Base-by-base conservation (phyloP, 2,797 vertebrate genomes). In the Clangula hyemalis region DNA sequence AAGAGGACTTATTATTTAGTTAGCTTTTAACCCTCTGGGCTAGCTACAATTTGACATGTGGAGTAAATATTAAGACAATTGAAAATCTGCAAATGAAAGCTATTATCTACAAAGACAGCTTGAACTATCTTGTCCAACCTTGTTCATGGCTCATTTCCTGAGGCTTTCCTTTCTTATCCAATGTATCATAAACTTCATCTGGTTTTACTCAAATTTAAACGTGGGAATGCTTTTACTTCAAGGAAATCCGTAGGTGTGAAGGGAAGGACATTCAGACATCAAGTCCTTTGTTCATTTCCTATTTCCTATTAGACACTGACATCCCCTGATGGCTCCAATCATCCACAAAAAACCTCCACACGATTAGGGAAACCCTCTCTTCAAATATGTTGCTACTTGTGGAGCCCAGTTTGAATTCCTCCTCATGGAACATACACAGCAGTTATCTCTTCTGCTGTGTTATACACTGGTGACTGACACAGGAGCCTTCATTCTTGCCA, bases 391-490 rank as follows among this genome's bases (percentile, higher is more conserved):
- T 85, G 43, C 36, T 92, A 11, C 84, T 93, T 80, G 77, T 82
- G 39, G 22, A 87, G 39, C 36, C 39, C 53, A 64, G 36, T 53
- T 89, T 75, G 43, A 70, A 41, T 54, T 65, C 53, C 15, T 90
- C 16, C 21, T 93, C 3, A 0, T 54, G 62, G 56, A 93, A 34
- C n/a, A 61, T 5, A 34, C 69, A 58, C 47, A 85, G 75, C 32
- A 68, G 69, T 85, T 89, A 16, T 61, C 57, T 76, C 75, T 85
- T 51, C 68, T 79, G 28, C 36, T 93, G 64, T 77, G 87, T 95
- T 89, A 82, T 74, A 79, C 75, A 66, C 49, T 74, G 13, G 58
- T 95, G 51, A 86, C 71, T 87, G 89, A 80, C 81, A 89, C 43
- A 61, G 45, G 45, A 78, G 60, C 34, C 87, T 89, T 93, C 65